Conservation (phyloP, 2,888 invertebrate genomes). For the Oxycera nigricornis region DNA sequence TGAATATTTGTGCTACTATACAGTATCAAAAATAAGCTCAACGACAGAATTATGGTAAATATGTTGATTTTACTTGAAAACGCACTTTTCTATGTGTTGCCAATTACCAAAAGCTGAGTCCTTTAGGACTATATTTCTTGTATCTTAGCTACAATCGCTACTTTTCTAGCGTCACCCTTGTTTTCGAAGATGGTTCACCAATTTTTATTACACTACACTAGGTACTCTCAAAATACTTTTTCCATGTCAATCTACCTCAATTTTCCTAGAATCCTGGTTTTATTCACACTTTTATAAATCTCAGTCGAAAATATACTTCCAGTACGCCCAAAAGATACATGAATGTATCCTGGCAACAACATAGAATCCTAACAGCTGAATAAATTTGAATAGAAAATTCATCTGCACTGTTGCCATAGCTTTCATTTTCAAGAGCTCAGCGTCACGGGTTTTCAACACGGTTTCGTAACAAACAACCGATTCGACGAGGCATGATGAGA, state of each 20-base stretch:
- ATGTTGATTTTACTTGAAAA: too few species aligned
- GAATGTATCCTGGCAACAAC: too few species aligned
- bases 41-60: too few species aligned
- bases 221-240: too few species aligned
- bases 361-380: slow-evolving; percentile 24
- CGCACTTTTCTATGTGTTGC: too few species aligned
- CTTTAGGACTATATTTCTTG: not conserved
- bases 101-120: too few species aligned
- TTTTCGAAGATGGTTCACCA: too few species aligned
- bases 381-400: slow-evolving; percentile 30
- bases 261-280: not conserved
- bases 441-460: slow-evolving; percentile 10
- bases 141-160: not conserved
- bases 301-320: slow-evolving; percentile 14
- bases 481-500: not conserved
- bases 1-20: too few species aligned
- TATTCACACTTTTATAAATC: slow-evolving; percentile 23
- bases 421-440: slow-evolving; percentile 9
- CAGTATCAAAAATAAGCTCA: too few species aligned
- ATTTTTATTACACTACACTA: too few species aligned
- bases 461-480: slow-evolving; percentile 14
- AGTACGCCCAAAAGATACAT: too few species aligned
- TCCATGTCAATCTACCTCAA: not conserved
- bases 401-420: not conserved
- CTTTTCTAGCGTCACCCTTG: not conserved